Evolutionary conservation across 2,113 vertebrate species (phyloP).

Genomic region (Anoura caudifer): DNA sequence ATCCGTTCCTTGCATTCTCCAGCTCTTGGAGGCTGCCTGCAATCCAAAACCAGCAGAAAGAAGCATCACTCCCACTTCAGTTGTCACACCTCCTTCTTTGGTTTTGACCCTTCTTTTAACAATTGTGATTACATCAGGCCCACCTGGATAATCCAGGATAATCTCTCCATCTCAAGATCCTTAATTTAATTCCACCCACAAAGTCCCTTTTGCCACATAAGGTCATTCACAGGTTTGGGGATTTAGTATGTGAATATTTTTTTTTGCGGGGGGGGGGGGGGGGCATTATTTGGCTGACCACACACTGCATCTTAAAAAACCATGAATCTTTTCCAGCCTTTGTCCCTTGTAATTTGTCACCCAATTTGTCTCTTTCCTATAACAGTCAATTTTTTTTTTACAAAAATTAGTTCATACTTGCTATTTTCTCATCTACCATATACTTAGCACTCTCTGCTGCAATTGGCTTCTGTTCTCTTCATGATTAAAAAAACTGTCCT

Average conservation of each 20-base stretch:
- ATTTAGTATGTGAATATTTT: background rate
- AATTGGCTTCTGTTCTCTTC: background rate
- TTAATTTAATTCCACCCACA: background rate
- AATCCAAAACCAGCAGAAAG: background rate
- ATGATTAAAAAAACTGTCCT: background rate
- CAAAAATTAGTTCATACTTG: background rate
- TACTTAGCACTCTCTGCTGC: background rate
- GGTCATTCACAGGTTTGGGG: background rate
- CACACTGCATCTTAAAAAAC: background rate
- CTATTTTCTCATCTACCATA: background rate
- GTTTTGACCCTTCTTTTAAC: background rate
- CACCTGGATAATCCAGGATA: background rate
- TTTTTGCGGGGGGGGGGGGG: rapidly evolving
- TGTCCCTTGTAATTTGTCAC: background rate
- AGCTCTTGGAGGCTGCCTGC: background rate
- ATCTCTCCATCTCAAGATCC: background rate
- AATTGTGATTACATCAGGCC: background rate
- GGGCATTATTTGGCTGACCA: background rate
- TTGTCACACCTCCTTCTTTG: background rate
- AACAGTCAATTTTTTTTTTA: background rate
- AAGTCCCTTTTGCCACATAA: background rate
- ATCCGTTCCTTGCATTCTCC: background rate
- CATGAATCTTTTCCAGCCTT: background rate
- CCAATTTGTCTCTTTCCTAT: background rate
- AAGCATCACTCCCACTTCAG: background rate